These are phyloP conservation scores for Chascanopsetta lugubris DNA, from an alignment of 2,113 vertebrate species.

Conservation along the genomic window DNA sequence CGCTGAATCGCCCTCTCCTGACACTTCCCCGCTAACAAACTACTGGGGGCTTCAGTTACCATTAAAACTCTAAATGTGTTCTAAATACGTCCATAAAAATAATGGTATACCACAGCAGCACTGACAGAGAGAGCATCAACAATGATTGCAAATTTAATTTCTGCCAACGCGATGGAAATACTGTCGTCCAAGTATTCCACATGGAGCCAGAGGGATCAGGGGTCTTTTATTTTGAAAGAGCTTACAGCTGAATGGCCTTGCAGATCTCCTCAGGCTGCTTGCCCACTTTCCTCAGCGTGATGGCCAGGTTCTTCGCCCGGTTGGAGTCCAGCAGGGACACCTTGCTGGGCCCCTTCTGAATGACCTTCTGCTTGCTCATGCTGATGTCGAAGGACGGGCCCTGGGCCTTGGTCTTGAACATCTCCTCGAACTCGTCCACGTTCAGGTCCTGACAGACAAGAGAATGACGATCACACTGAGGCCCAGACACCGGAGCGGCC, in stretches of 20 bases:
- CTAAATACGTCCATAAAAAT: too few species aligned
- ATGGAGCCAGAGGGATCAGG: too few species aligned
- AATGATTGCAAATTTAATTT: too few species aligned
- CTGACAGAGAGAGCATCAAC: too few species aligned
- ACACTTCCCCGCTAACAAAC: too few species aligned
- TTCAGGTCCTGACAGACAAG: conserved; percentile 86
- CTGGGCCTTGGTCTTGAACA: conserved; percentile 98
- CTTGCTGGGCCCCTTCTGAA: conserved; percentile 88
- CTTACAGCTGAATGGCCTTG: conserved; percentile 92
- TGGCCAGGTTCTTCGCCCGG: conserved; percentile 97
- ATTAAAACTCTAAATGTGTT: too few species aligned
- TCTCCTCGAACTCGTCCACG: conserved; percentile 95
- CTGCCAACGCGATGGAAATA: too few species aligned
- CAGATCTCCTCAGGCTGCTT: conserved; percentile 93
- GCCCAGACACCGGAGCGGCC: neutral
- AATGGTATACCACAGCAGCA: too few species aligned
- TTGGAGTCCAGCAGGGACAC: conserved; percentile 93
- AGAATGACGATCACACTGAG: neutral
- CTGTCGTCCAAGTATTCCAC: too few species aligned
- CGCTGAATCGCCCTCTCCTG: too few species aligned
- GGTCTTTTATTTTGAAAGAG: neutral
- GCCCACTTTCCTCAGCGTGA: conserved; percentile 94
- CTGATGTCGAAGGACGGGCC: conserved; percentile 88
- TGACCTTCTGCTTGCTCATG: conserved; percentile 87
- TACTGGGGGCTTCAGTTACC: too few species aligned